phyloP scores from a whole-genome alignment of 2,113 vertebrate species.

The Cariama cristata region DNA sequence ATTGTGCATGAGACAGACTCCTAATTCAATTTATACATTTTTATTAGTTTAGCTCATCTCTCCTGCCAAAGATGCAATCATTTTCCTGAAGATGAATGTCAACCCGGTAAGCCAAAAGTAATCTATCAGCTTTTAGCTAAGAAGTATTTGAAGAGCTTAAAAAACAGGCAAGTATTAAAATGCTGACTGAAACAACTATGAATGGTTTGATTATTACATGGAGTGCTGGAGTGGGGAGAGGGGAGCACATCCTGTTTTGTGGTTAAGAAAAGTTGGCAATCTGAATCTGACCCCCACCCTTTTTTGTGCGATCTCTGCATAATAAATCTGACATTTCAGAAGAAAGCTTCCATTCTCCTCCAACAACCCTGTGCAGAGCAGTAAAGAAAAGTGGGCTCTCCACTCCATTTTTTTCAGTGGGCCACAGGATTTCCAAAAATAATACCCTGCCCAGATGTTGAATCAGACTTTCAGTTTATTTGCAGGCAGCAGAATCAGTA shows the following conservation, averaged over 20 bases:
- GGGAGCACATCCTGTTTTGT: constrained; percentile 42
- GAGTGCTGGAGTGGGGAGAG: neutral
- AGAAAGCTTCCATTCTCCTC: constrained; percentile 55
- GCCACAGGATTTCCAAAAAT: constrained; percentile 72
- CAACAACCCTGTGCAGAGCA: constrained; percentile 4
- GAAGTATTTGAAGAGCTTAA: constrained; percentile 33
- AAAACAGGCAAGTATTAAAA: constrained; percentile 29
- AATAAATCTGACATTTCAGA: constrained; percentile 36
- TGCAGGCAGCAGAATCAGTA: constrained; percentile 63
- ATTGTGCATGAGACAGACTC: neutral
- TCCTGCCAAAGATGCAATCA: constrained; percentile 21
- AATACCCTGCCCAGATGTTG: constrained; percentile 65
- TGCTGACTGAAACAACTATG: constrained; percentile 11
- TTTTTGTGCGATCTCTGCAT: constrained; percentile 14
- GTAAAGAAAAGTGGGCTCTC: constrained; percentile 26
- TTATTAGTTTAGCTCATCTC: neutral
- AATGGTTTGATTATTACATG: constrained; percentile 54
- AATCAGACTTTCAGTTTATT: constrained; percentile 67
- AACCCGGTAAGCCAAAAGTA: neutral
- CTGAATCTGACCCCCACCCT: constrained; percentile 8
- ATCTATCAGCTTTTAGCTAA: constrained; percentile 25
- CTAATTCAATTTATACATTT: neutral
- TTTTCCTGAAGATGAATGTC: neutral
- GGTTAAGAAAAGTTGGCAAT: constrained; percentile 60
- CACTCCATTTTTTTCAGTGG: constrained; percentile 17